These are phyloP conservation scores for Prenolepis imparis DNA, from an alignment of 2,888 invertebrate genomes.

Conservation along the genomic window DNA sequence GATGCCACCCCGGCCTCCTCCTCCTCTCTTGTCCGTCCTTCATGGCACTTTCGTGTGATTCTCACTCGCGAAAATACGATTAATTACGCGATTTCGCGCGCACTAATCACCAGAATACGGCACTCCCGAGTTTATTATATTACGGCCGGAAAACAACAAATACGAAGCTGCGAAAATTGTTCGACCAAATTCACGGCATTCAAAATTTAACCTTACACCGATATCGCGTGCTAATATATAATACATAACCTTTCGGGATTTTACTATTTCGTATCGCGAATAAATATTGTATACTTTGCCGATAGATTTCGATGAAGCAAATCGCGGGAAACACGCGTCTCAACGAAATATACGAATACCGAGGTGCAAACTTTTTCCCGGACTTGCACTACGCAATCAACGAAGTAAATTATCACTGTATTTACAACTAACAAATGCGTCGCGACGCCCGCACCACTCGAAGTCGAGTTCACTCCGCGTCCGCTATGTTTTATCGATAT, in stretches of 20 bases:
- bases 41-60: not conserved
- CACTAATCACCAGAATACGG: not conserved
- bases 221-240: not conserved
- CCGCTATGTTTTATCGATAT: not conserved
- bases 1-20: not conserved
- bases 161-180: not conserved
- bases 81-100: constrained; percentile 3
- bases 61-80: constrained; percentile 13
- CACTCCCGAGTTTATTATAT: not conserved
- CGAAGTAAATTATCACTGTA: not conserved
- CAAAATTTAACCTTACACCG: no score
- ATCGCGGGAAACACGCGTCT: not conserved
- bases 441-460: not conserved
- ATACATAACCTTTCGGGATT: not conserved
- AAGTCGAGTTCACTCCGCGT: not conserved
- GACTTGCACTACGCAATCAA: not conserved
- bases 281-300: not conserved
- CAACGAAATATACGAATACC: not conserved
- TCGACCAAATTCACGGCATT: not conserved
- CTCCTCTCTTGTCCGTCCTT: not conserved
- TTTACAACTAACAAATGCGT: not conserved
- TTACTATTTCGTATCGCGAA: not conserved
- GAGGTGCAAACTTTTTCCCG: not conserved
- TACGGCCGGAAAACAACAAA: not conserved
- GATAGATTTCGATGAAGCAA: not conserved